Evolutionary conservation across 1,140 invertebrate genomes (phyloP), one percentile per base, ranked within the genome.

Genomic region (Drosophila repleta): DNA sequence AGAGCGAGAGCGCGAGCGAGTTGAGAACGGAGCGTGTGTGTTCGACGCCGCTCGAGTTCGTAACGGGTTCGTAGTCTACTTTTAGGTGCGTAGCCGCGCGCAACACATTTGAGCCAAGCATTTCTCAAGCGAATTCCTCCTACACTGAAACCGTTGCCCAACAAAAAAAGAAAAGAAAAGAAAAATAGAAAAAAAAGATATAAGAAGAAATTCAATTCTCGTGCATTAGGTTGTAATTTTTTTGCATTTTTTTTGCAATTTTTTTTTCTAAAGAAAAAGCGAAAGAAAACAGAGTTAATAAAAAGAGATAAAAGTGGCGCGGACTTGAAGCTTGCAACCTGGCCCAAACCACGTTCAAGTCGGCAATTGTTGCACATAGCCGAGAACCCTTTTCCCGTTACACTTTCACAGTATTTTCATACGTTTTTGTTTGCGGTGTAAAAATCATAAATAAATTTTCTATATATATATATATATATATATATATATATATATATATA

Each of bases 1-100:
- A 49, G 32, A 29, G 21, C 10, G 18, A 56, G 41, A 4, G 41
- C 18, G 32, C 39, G 32, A 29, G 21, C 10, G 37, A 52, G 63
- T 17, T 17, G 53, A 35, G 58, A 51, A 37, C 11, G 11, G 17
- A 69, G 20, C 51, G 65, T 48, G 21, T 39, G 32, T 39, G 67
- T 29, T 72, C 57, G 37, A 65, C 72, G 61, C 39, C 53, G 62
- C 35, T 37, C 21, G 32, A 76, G 52, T 55, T 68, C 67, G 66
- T 74, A 45, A 53, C 77, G 60, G 63, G 73, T 65, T 83, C 70
- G 88, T 88, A 90, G 89, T 90, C 89, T 79, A 90, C 88, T 89
- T 90, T 90, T 89, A 90, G 89, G 88, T 90, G 88, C 88, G 83
- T 89, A 90, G 80, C 84, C 64, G 79, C 82, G 76, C 77, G 81